Evolutionary conservation across 1,140 invertebrate species (phyloP).

Genomic region (Drosophila albomicans): DNA sequence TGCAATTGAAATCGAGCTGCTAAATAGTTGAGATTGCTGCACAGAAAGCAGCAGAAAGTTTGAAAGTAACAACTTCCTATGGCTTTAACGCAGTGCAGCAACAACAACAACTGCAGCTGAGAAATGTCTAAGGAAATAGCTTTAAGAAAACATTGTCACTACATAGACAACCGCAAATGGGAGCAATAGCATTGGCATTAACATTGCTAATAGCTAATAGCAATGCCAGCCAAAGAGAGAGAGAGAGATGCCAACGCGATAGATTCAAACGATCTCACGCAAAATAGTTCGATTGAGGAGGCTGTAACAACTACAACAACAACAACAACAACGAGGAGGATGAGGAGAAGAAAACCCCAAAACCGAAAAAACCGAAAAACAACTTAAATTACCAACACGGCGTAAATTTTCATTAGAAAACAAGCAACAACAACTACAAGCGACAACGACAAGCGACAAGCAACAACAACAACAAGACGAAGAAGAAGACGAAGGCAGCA

Average conservation of each 20-base stretch:
- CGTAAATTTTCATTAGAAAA: conserved; percentile 83
- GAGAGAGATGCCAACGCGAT: conserved; percentile 19
- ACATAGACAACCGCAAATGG: conserved; percentile 13
- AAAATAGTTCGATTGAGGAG: conserved; percentile 50
- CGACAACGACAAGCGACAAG: neutral
- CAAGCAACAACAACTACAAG: conserved; percentile 40
- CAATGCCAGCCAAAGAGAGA: conserved; percentile 12
- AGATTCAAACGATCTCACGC: conserved; percentile 44
- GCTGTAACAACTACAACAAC: conserved; percentile 20
- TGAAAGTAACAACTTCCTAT: no score
- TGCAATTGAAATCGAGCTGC: no score
- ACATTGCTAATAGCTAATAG: conserved; percentile 11
- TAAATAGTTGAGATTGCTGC: no score
- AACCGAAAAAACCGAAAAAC: conserved; percentile 58
- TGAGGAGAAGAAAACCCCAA: conserved; percentile 49
- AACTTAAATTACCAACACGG: conserved; percentile 80
- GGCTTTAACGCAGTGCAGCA: neutral
- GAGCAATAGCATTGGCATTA: neutral
- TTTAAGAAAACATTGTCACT: neutral
- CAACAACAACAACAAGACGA: neutral
- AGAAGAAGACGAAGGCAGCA: conserved; percentile 10
- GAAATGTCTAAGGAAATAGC: conserved; percentile 8
- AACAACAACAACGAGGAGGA: neutral
- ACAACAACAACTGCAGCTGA: neutral
- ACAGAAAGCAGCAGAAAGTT: no score